Evolutionary conservation across 2,113 vertebrate genomes (phyloP), one percentile per base, ranked within the genome.

Genomic region (Meleagris gallopavo): DNA sequence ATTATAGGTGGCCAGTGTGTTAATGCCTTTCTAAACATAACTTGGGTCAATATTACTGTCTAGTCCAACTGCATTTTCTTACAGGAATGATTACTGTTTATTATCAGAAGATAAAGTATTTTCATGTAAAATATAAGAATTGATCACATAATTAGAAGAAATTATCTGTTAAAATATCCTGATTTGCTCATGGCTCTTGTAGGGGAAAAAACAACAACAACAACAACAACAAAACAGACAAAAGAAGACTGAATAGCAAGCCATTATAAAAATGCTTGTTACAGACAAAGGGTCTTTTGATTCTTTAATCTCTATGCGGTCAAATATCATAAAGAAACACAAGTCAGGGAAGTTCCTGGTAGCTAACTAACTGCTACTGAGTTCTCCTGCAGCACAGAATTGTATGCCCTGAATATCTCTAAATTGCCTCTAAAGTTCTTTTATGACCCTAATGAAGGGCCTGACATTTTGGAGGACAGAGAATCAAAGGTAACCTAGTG

Each of bases 351-450:
- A 86, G 40, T 15, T 84, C 54, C 60, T 83, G 38, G 10, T 76
- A 21, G 36, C n/a, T 87, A 87, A 85, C 21, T 79, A 57, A 60
- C 40, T 62, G 36, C 24, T 64, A n/a, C 50, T 74, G 72, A 27
- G 55, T 78, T 91, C 62, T 89, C n/a, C 17, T 41, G 20, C 11
- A 34, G 6, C 17, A 30, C 32, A 75, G 0, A 86, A 18, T 27
- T 45, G 5, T 50, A 5, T 70, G 27, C 12, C 9, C 34, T 55
- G 34, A 85, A 83, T 52, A 34, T 57, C 66, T 88, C 71, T n/a
- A 70, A 94, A 76, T 58, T 87, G 45, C 46, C 77, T 73, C 40
- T 61, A 8, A 95, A 93, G 71, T 92, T 93, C 34, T 86, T 9
- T 79, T 55, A 54, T 86, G 61, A 65, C 58, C 24, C 71, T 13